Evolutionary conservation across 2,888 invertebrate species (phyloP), one percentile per base, ranked within the genome.

Genomic region (Leptopilina syphax): DNA sequence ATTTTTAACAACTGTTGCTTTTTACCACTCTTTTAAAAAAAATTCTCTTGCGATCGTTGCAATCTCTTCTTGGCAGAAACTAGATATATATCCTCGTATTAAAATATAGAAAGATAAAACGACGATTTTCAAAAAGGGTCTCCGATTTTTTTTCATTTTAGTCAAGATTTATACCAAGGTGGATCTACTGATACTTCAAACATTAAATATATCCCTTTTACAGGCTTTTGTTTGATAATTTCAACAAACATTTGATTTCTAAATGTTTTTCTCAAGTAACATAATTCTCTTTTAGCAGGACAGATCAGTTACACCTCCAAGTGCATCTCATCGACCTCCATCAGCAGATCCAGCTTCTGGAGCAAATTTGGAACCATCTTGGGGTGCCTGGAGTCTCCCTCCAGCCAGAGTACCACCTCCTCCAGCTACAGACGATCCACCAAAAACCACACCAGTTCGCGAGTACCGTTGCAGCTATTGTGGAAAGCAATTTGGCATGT

Each of bases 401-500:
- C 92, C 95, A 50, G 94, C 95, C 65, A 94, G 93, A 70, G 95
- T 94, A 5, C 95, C 94, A 47, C 94, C 95, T 3, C 92, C 93
- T 1, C 92, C 92, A 77, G 90, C 92, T n/a, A 91, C 94, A 41
- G 92, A 94, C 12, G 93, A 94, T 70, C 94, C 94, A 84, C 94
- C 93, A 89, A 94, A 86, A 88, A 93, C 82, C 92, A 94, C 85
- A 93, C 94, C 88, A 92, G 96, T 96, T 67, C 94, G 97, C 80
- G 97, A 97, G 91, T 97, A 97, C 91, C 95, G 97, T 81, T 97
- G 97, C 91, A 96, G 96, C 90, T 97, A 97, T 91, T 97, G 97
- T 91, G 97, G 97, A 79, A 97, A 97, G 92, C 97, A 97, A 92
- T 97, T 97, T 88, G 97, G 97, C 81, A 97, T 97, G 97, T 97